Evolutionary conservation across 2,113 vertebrate species (phyloP).

Genomic region (Amazona vittata): DNA sequence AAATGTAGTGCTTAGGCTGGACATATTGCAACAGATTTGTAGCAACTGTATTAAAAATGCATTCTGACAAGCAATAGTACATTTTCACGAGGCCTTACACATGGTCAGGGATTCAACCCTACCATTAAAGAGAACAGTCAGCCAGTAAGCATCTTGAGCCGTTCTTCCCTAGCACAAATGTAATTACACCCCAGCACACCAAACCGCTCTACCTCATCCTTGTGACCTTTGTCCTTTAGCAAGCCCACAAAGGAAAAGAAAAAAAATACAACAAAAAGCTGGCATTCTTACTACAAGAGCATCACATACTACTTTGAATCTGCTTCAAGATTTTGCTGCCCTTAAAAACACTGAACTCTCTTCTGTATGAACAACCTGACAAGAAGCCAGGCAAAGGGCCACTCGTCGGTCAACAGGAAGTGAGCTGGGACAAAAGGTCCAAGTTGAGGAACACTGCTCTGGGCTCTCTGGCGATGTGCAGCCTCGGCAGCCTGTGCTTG

Average conservation of each 20-base stretch:
- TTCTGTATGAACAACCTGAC: slow-evolving; percentile 70
- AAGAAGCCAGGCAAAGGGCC: slow-evolving; percentile 67
- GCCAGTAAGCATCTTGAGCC: neutral
- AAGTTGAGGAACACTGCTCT: slow-evolving; percentile 79
- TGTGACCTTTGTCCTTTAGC: slow-evolving; percentile 40
- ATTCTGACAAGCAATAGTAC: slow-evolving; percentile 22
- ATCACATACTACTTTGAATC: slow-evolving; percentile 54
- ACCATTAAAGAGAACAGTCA: neutral
- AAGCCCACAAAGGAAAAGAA: neutral
- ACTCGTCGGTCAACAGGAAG: slow-evolving; percentile 83
- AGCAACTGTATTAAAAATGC: slow-evolving; percentile 31
- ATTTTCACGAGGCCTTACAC: slow-evolving; percentile 32
- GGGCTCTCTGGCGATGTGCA: slow-evolving; percentile 76
- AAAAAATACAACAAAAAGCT: neutral
- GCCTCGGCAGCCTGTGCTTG: slow-evolving; percentile 74
- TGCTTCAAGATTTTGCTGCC: slow-evolving; percentile 38
- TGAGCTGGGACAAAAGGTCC: slow-evolving; percentile 84
- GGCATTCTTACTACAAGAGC: slow-evolving; percentile 8
- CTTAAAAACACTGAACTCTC: slow-evolving; percentile 64
- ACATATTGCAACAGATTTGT: neutral
- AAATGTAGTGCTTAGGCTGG: neutral
- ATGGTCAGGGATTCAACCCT: neutral
- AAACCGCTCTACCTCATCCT: neutral
- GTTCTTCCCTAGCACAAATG: neutral
- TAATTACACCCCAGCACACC: slow-evolving; percentile 14